Evolutionary conservation across 2,113 vertebrate genomes (phyloP).

Genomic region (Pituophis catenifer): DNA sequence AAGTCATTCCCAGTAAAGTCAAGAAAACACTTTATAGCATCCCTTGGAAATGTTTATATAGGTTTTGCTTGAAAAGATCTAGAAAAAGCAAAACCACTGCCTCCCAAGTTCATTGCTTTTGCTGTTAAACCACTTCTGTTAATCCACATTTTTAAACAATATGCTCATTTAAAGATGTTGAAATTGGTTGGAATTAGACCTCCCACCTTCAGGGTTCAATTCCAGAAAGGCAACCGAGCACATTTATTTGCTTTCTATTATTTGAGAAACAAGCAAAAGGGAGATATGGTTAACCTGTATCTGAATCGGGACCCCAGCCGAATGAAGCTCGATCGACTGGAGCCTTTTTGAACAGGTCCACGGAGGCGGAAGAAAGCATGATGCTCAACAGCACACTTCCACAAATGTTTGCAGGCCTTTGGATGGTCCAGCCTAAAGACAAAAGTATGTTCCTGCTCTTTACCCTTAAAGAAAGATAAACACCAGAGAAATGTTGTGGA

Average conservation of each 20-base stretch:
- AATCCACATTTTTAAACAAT: not conserved
- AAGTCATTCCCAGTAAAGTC: not conserved
- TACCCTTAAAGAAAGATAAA: conserved; percentile 78
- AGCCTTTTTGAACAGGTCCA: conserved; percentile 87
- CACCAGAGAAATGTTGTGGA: not conserved
- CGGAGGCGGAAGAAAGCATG: conserved; percentile 96
- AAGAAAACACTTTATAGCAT: not conserved
- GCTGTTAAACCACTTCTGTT: not conserved
- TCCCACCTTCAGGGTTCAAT: not conserved
- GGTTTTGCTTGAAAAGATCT: not conserved
- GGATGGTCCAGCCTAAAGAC: conserved; percentile 96
- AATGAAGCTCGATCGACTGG: conserved; percentile 86
- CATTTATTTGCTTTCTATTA: not conserved
- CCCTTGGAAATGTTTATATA: not conserved
- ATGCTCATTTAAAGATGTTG: not conserved
- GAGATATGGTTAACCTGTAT: conserved; percentile 79
- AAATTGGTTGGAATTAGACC: not conserved
- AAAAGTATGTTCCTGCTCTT: conserved; percentile 98
- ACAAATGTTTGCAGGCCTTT: conserved; percentile 96
- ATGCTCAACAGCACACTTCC: conserved; percentile 98
- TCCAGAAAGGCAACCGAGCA: conserved; percentile 1
- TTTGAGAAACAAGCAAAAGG: not conserved
- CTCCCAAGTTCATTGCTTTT: not conserved
- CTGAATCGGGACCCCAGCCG: conserved; percentile 95
- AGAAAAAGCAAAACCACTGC: not conserved